These are phyloP conservation scores for Halocynthia aurantium DNA, from an alignment of 23 tunicate species.

Conservation along the genomic window DNA sequence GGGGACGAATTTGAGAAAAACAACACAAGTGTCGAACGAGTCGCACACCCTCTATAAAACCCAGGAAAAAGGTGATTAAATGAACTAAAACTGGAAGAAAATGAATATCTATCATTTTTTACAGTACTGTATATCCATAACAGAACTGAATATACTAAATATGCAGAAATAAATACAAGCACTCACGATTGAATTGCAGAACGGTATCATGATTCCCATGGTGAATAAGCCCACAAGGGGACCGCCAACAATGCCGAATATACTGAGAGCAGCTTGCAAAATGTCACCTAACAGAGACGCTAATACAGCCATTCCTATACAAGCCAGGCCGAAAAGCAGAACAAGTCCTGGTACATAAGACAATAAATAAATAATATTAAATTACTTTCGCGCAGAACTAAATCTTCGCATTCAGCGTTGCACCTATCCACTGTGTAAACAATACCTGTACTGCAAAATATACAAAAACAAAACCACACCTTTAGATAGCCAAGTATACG, in stretches of 20 bases:
- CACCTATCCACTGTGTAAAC: neutral
- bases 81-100: no score
- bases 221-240: slow-evolving; percentile 90
- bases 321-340: slow-evolving; percentile 53
- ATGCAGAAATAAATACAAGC: neutral
- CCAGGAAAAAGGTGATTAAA: no score
- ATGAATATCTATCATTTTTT: no score
- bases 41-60: no score
- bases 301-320: slow-evolving; percentile 85
- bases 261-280: slow-evolving; percentile 74
- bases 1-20: no score
- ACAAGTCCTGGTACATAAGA: slow-evolving; percentile 43
- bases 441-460: neutral
- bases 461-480: slow-evolving; percentile 7
- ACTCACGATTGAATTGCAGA: slow-evolving; percentile 68
- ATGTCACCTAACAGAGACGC: slow-evolving; percentile 86
- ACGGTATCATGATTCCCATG: slow-evolving; percentile 78
- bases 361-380: no score
- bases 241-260: slow-evolving; percentile 70
- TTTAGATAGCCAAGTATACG: slow-evolving; percentile 52
- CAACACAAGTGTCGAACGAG: no score
- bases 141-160: neutral
- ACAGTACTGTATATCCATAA: no score
- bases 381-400: no score
- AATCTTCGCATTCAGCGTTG: no score